phyloP scores from a whole-genome alignment of 2,888 invertebrate genomes.

The Stenotaenia linearis region DNA sequence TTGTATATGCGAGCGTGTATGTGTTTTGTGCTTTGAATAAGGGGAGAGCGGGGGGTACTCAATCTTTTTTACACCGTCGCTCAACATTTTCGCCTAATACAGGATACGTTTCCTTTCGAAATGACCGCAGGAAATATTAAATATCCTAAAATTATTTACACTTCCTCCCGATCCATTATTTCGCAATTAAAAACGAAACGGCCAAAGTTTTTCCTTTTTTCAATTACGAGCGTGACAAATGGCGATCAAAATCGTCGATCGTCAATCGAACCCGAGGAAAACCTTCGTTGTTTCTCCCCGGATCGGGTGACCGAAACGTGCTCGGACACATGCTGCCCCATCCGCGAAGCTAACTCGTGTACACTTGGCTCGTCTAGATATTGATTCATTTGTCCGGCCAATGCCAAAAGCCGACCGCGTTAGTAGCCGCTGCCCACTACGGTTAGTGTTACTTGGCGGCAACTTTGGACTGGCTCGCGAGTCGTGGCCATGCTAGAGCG shows the following conservation, averaged over 20 bases:
- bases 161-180: not conserved
- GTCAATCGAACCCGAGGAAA: not conserved
- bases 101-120: not conserved
- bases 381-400: constrained; percentile 32
- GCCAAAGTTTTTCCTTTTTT: not conserved
- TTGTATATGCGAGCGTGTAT: not conserved
- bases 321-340: constrained; percentile 2
- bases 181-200: not conserved
- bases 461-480: constrained; percentile 26
- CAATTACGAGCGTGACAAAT: not conserved
- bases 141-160: not conserved
- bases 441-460: constrained; percentile 22
- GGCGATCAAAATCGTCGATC: not conserved
- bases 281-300: not conserved
- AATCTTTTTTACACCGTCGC: not conserved
- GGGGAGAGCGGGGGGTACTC: not conserved
- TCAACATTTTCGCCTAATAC: not conserved
- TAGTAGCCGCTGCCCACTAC: constrained; percentile 29
- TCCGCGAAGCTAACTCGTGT: not conserved
- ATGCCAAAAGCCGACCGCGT: not conserved
- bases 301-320: not conserved
- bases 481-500: not conserved
- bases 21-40: not conserved
- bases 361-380: constrained; percentile 24
- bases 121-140: not conserved